phyloP scores from a whole-genome alignment of 2,797 vertebrate genomes.

The Halcyon badia region DNA sequence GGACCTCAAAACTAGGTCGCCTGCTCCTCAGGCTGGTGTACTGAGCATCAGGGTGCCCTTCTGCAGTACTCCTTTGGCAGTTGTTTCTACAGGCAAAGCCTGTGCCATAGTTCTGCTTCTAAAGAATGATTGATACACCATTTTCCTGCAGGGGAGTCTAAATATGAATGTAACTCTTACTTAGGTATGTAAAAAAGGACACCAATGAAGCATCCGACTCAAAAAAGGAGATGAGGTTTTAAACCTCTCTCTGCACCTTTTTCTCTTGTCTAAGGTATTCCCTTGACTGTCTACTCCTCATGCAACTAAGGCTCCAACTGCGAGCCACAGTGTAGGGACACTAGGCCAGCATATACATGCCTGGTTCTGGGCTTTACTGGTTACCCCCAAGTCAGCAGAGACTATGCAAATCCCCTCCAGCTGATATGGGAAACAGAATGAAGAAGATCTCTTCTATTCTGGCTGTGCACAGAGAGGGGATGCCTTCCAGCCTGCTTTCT shows the following conservation, averaged over 20 bases:
- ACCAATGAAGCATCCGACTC: not conserved
- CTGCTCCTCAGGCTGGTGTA: not conserved
- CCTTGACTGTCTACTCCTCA: rapidly evolving
- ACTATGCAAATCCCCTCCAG: not conserved
- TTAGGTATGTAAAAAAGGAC: not conserved
- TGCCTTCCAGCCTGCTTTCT: not conserved
- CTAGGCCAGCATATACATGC: not conserved
- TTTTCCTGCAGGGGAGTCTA: not conserved
- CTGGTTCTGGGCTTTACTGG: not conserved
- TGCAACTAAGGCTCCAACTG: not conserved
- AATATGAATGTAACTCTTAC: not conserved
- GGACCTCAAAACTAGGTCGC: not conserved
- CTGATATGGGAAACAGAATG: not conserved
- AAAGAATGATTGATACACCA: rapidly evolving
- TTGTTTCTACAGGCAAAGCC: not conserved
- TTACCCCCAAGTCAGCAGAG: not conserved
- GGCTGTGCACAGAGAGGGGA: not conserved
- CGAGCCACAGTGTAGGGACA: not conserved
- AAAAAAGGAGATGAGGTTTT: not conserved
- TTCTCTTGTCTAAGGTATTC: not conserved
- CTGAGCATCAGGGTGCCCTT: not conserved
- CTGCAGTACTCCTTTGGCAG: not conserved
- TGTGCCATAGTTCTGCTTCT: not conserved
- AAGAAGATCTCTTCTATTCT: not conserved
- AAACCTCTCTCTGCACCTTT: not conserved